These are phyloP conservation scores for Loriculus beryllinus DNA, from an alignment of 2,797 vertebrate genomes.

Conservation along the genomic window DNA sequence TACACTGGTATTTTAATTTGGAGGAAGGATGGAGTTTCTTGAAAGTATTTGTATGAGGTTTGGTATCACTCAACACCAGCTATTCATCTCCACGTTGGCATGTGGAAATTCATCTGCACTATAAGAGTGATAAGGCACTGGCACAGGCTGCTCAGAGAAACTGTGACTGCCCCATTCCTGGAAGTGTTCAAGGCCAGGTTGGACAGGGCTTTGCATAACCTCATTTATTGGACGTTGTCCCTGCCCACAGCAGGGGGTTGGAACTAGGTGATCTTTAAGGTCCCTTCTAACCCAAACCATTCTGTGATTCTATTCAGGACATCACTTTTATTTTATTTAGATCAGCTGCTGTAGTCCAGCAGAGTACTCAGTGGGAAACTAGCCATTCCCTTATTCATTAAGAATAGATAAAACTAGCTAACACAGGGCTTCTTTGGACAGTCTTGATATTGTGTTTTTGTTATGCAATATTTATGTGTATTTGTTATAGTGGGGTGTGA, in stretches of 20 bases:
- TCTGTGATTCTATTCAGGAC: background rate
- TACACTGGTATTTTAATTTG: background rate
- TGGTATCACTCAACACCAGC: background rate
- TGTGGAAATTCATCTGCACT: background rate
- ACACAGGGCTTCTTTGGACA: background rate
- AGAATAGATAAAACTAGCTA: background rate
- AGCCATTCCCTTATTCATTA: background rate
- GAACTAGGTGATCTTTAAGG: background rate
- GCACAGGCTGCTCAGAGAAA: background rate
- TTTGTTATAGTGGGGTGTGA: background rate
- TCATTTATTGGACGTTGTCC: background rate
- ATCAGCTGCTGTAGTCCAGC: background rate
- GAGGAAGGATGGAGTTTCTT: background rate
- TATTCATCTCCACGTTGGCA: background rate
- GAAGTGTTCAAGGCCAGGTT: background rate
- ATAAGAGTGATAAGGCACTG: background rate
- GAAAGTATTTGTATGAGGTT: background rate
- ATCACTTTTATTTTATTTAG: background rate
- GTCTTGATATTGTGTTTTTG: background rate
- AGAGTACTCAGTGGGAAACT: background rate
- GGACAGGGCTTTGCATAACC: accelerated
- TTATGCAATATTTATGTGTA: background rate
- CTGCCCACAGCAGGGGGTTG: background rate
- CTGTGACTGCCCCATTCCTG: background rate
- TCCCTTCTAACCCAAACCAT: background rate